A percentile compares a stretch with the other conserved stretches of the same genome.
Evolutionary conservation across 2,888 invertebrate species (phyloP).

Genomic region (Oegoconia quadripuncta): DNA sequence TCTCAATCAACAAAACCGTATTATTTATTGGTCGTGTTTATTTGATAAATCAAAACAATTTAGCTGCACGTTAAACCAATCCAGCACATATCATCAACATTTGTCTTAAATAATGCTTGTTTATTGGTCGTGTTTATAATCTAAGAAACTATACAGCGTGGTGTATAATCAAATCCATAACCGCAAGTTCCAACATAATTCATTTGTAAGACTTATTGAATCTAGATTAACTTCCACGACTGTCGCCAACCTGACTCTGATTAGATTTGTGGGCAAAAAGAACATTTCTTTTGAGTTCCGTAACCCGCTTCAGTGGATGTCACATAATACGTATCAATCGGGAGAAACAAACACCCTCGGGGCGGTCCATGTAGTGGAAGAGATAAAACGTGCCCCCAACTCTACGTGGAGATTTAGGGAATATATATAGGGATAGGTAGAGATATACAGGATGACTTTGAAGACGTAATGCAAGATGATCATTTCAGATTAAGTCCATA

Average conservation of each 20-base stretch:
- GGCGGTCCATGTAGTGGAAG: constrained; percentile 58
- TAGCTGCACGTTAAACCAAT: too few relatives aligned
- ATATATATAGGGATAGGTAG: background rate
- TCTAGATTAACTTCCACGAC: background rate
- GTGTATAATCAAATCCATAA: too few relatives aligned
- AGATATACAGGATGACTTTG: background rate
- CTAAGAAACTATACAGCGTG: too few relatives aligned
- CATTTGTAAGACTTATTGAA: too few relatives aligned
- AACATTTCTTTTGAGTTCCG: background rate
- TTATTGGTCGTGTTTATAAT: constrained; percentile 2
- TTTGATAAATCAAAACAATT: too few relatives aligned
- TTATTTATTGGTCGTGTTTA: too few relatives aligned
- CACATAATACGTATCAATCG: constrained; percentile 51
- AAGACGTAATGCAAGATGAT: too few relatives aligned
- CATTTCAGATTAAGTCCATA: too few relatives aligned
- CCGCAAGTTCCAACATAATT: too few relatives aligned
- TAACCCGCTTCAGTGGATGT: constrained; percentile 30
- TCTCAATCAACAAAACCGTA: too few relatives aligned
- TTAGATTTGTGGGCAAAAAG: background rate
- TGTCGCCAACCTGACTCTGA: background rate
- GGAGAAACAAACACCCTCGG: constrained; percentile 49
- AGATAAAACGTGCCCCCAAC: constrained; percentile 50
- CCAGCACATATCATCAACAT: too few relatives aligned
- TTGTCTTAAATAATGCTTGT: too few relatives aligned
- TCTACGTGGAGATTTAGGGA: constrained; percentile 17